Evolutionary conservation across 2,113 vertebrate species (phyloP).

Genomic region (Pterophyllum scalare): DNA sequence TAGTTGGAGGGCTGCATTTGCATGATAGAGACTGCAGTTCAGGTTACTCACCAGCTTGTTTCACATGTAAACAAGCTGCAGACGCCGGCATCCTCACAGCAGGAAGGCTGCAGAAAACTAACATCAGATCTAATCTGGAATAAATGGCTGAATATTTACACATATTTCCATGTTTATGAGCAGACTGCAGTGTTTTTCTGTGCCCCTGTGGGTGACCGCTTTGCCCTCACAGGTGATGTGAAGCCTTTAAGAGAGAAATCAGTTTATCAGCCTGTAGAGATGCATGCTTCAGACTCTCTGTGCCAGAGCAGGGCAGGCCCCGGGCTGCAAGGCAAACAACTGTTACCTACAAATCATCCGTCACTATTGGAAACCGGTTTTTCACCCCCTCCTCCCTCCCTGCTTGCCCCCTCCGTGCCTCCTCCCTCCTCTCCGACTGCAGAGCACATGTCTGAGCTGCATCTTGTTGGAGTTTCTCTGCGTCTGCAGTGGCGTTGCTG

Average conservation of each 20-base stretch:
- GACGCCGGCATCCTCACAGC: background rate
- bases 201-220: background rate
- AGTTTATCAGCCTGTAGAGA: background rate
- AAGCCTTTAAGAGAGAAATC: background rate
- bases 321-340: slow-evolving; percentile 73
- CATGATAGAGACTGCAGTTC: background rate
- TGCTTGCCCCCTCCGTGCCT: background rate
- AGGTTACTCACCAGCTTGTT: background rate
- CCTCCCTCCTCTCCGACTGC: background rate
- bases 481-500: background rate
- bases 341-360: slow-evolving; percentile 79
- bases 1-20: background rate
- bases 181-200: background rate
- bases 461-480: background rate
- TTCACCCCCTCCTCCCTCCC: slow-evolving; percentile 53
- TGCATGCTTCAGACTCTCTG: background rate
- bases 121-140: background rate
- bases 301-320: slow-evolving; percentile 29
- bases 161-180: background rate
- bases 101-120: background rate
- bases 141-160: too few species aligned
- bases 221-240: background rate
- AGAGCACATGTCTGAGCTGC: slow-evolving; percentile 34
- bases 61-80: background rate
- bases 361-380: slow-evolving; percentile 80